phyloP scores from a whole-genome alignment of 2,113 vertebrate genomes.

The Macquaria australasica region DNA sequence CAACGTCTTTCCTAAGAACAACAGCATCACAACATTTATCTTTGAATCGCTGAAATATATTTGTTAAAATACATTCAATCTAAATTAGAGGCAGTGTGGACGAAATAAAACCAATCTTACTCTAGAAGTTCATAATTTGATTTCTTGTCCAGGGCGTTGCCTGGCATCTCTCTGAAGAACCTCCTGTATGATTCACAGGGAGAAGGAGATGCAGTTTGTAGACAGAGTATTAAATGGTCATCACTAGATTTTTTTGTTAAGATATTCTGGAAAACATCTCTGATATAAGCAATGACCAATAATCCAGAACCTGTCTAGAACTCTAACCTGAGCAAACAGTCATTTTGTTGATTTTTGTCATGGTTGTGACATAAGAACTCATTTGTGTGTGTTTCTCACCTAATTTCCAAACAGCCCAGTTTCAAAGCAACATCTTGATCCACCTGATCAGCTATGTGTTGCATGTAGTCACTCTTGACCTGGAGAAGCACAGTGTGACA shows the following conservation, averaged over 20 bases:
- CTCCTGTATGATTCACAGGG: conserved; percentile 85
- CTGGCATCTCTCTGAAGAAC: conserved; percentile 97
- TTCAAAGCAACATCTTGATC: conserved; percentile 99
- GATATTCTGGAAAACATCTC: neutral
- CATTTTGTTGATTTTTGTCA: neutral
- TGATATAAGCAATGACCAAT: neutral
- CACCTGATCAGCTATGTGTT: conserved; percentile 94
- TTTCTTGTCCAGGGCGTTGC: conserved; percentile 98
- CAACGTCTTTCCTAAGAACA: conserved; percentile 93
- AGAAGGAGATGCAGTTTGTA: conserved; percentile 4
- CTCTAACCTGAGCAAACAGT: neutral
- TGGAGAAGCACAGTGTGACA: conserved; percentile 69
- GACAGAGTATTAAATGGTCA: conserved; percentile 3
- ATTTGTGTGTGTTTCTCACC: conserved; percentile 81
- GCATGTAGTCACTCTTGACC: conserved; percentile 99
- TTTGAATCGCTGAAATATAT: neutral
- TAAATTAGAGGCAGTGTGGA: neutral
- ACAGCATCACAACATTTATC: neutral
- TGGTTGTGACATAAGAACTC: neutral
- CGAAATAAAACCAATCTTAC: conserved; percentile 85
- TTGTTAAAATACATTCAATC: neutral
- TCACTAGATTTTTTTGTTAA: neutral
- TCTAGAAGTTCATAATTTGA: conserved; percentile 99
- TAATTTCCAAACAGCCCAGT: conserved; percentile 98
- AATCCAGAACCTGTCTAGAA: neutral